Evolutionary conservation across 2,888 invertebrate genomes (phyloP).

Genomic region (Cryptocheilus praepositus): DNA sequence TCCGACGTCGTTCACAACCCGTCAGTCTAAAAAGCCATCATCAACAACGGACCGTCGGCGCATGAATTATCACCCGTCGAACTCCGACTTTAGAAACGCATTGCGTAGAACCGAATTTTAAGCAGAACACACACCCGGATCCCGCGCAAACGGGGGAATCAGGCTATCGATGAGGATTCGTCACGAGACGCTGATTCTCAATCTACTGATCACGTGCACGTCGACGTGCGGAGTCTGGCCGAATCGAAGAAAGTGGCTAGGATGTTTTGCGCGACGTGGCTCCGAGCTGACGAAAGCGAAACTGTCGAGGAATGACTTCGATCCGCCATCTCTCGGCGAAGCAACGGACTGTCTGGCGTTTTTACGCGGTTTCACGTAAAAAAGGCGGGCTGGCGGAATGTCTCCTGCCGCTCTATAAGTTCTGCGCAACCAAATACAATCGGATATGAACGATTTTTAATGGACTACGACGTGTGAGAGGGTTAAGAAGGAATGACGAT

Average conservation of each 20-base stretch:
- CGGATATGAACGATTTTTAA: too few species aligned
- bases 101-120: too few species aligned
- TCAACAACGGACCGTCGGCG: too few species aligned
- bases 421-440: not conserved
- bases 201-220: not conserved
- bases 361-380: slow-evolving; percentile 65
- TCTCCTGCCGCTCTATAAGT: slow-evolving; percentile 1
- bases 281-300: not conserved
- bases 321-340: slow-evolving; percentile 71
- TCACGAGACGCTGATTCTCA: not conserved
- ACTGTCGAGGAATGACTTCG: slow-evolving; percentile 39
- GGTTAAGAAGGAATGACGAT: not conserved
- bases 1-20: too few species aligned
- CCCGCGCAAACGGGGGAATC: too few species aligned
- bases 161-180: not conserved
- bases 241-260: not conserved
- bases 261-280: not conserved
- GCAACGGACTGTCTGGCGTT: slow-evolving; percentile 62
- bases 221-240: too few species aligned
- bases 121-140: too few species aligned
- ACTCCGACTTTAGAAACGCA: too few species aligned
- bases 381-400: slow-evolving; percentile 58
- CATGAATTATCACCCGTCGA: too few species aligned
- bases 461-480: not conserved
- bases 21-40: too few species aligned